These are phyloP conservation scores for Lithobius niger DNA, from an alignment of 1,140 invertebrate genomes.

Conservation along the genomic window DNA sequence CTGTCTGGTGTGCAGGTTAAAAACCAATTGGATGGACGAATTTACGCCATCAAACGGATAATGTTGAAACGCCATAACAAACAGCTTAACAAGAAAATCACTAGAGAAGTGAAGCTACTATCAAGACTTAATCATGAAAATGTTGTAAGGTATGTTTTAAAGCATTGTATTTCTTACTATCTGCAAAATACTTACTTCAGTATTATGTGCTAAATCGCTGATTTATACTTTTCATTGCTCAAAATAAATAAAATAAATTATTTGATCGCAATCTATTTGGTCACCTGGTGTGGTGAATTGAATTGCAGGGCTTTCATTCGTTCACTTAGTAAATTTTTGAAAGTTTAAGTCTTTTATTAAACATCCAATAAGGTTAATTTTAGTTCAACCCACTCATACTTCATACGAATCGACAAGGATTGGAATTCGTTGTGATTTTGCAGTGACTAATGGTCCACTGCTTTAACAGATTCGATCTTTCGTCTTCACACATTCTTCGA, in stretches of 20 bases:
- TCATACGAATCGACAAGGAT: too few relatives aligned
- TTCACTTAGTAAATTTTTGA: conserved; percentile 85
- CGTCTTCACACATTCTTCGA: too few relatives aligned
- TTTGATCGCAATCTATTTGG: too few relatives aligned
- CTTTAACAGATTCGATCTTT: too few relatives aligned
- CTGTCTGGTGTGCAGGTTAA: conserved; percentile 56
- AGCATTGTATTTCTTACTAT: too few relatives aligned
- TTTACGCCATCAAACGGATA: conserved; percentile 93
- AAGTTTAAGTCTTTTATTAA: conserved; percentile 80
- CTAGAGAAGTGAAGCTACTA: conserved; percentile 83
- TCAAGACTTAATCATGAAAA: conserved; percentile 95
- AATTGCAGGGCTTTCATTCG: conserved; percentile 68
- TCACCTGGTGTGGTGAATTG: too few relatives aligned
- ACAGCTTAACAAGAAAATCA: conserved; percentile 80
- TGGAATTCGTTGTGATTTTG: too few relatives aligned
- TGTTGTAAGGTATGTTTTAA: conserved; percentile 55
- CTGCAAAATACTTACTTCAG: too few relatives aligned
- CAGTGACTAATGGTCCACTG: too few relatives aligned
- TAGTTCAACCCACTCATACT: too few relatives aligned
- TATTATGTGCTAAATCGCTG: too few relatives aligned
- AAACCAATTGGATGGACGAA: conserved; percentile 80
- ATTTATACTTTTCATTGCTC: too few relatives aligned
- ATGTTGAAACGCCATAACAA: conserved; percentile 72
- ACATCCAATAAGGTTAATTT: conserved; percentile 67
- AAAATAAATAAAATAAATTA: neutral